Conservation (phyloP, 1,140 invertebrate genomes). For the Cherax quadricarinatus region DNA sequence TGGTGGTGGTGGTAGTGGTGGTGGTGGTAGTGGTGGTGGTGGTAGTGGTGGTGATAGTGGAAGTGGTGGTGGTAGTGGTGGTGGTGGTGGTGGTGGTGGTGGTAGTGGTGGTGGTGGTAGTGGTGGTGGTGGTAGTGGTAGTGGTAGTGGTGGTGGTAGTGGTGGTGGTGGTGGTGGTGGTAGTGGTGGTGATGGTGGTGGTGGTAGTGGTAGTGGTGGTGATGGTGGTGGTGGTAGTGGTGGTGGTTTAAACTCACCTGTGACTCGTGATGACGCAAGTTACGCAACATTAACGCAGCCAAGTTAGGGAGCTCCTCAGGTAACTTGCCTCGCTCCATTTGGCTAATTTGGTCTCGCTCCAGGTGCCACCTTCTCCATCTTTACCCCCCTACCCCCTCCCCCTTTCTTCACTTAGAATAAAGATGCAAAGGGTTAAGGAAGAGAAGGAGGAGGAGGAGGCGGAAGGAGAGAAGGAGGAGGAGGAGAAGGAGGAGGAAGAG, state of each 20-base stretch:
- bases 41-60: neutral
- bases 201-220: no score
- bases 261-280: neutral
- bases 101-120: neutral
- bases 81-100: neutral
- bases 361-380: neutral
- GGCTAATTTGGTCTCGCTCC: conserved; percentile 10
- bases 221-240: neutral
- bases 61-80: neutral
- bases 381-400: neutral
- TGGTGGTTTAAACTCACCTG: neutral
- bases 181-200: no score
- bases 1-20: no score
- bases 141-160: no score
- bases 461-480: neutral
- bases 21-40: no score
- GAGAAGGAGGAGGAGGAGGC: neutral
- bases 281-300: neutral
- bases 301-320: neutral
- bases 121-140: no score
- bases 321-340: neutral
- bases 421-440: neutral
- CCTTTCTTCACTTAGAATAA: neutral
- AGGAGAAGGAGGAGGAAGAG: neutral
- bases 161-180: no score